These are phyloP conservation scores for Aromia moschata DNA, from an alignment of 2,888 invertebrate species.

Conservation along the genomic window DNA sequence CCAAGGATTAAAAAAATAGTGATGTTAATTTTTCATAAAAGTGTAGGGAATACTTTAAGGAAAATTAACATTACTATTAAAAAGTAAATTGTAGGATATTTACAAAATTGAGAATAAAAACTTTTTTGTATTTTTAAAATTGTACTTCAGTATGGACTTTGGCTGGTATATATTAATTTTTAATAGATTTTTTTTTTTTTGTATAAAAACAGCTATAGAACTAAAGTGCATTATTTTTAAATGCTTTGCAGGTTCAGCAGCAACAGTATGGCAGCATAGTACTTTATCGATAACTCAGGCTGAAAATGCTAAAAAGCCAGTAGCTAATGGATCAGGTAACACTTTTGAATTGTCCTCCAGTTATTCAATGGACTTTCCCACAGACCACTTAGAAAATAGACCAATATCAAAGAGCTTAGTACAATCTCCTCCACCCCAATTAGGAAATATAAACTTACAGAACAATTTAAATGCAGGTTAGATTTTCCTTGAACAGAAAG, in stretches of 20 bases:
- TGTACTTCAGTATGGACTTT: too few relatives aligned
- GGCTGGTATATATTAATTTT: too few relatives aligned
- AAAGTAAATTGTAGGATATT: too few relatives aligned
- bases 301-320: slow-evolving; percentile 35
- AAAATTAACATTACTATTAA: too few relatives aligned
- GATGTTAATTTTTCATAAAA: too few relatives aligned
- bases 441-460: slow-evolving; percentile 45
- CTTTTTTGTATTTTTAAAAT: too few relatives aligned
- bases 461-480: slow-evolving; percentile 67
- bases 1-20: too few relatives aligned
- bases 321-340: slow-evolving; percentile 44
- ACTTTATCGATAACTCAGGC: slow-evolving; percentile 47
- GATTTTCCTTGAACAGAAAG: background rate
- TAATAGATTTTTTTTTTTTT: too few relatives aligned
- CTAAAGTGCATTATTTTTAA: too few relatives aligned
- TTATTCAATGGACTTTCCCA: slow-evolving; percentile 43
- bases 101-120: too few relatives aligned
- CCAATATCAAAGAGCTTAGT: slow-evolving; percentile 24
- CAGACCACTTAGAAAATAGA: slow-evolving; percentile 30
- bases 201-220: too few relatives aligned
- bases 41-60: too few relatives aligned
- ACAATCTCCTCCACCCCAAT: slow-evolving; percentile 34
- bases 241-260: slow-evolving; percentile 50
- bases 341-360: slow-evolving; percentile 39
- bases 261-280: slow-evolving; percentile 55